phyloP scores from a whole-genome alignment of 2,888 invertebrate species.

The Spicauda simplicius region DNA sequence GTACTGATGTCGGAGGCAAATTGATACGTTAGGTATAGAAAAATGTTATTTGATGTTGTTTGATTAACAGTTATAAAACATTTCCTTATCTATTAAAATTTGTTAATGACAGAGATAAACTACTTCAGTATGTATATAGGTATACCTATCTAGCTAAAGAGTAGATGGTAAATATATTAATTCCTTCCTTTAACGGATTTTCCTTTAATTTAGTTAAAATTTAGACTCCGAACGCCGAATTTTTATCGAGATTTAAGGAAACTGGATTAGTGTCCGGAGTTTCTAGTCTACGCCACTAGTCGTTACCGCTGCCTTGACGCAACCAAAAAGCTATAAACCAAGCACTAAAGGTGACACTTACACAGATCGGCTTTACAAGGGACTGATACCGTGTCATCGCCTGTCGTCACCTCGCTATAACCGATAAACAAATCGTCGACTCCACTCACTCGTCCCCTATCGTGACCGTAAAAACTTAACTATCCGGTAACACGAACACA shows the following conservation, averaged over 20 bases:
- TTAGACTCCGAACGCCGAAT: not conserved
- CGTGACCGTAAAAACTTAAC: conserved; percentile 80
- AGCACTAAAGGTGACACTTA: conserved; percentile 77
- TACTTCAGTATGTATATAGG: too few species aligned
- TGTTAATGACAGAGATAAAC: too few species aligned
- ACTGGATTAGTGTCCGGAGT: not conserved
- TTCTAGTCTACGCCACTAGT: conserved; percentile 18
- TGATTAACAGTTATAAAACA: too few species aligned
- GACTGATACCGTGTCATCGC: conserved; percentile 68
- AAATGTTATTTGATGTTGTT: too few species aligned
- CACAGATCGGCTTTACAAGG: conserved; percentile 70
- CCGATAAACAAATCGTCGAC: conserved; percentile 79
- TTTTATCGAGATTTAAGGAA: not conserved
- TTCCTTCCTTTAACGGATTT: too few species aligned
- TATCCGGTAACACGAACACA: conserved; percentile 79
- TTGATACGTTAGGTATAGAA: too few species aligned
- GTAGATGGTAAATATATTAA: too few species aligned
- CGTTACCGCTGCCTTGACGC: conserved; percentile 54
- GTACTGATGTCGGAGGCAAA: not conserved
- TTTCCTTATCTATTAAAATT: too few species aligned
- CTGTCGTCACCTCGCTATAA: conserved; percentile 72
- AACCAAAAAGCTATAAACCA: conserved; percentile 75
- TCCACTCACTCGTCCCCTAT: conserved; percentile 71
- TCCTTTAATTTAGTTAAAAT: too few species aligned
- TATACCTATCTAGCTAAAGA: too few species aligned